Conservation (phyloP, 2,797 vertebrate species). For the Ataeniobius toweri region DNA sequence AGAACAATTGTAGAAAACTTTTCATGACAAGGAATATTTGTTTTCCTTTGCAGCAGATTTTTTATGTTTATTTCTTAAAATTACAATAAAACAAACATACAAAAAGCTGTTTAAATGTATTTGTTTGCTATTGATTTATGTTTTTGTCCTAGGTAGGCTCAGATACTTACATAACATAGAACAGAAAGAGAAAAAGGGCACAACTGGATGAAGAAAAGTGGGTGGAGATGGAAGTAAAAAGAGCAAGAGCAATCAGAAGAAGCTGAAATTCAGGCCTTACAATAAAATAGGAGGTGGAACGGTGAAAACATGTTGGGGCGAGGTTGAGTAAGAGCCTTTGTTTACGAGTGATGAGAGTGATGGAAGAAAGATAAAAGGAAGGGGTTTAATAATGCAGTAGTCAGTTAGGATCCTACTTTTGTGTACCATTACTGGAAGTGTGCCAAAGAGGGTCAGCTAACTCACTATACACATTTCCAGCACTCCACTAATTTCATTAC, state of each 20-base stretch:
- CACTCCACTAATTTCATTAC: not conserved
- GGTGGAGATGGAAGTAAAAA: conserved; percentile 14
- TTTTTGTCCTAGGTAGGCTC: conserved; percentile 30
- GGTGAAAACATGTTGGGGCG: conserved; percentile 25
- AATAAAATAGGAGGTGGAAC: conserved; percentile 24
- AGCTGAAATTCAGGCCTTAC: conserved; percentile 21
- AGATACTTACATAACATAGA: conserved; percentile 32
- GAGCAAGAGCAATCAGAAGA: conserved; percentile 23
- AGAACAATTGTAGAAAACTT: not conserved
- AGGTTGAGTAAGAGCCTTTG: conserved; percentile 40
- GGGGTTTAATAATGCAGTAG: conserved; percentile 77
- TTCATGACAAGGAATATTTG: not conserved
- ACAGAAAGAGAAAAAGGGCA: conserved; percentile 5
- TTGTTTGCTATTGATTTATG: not conserved
- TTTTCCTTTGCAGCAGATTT: not conserved
- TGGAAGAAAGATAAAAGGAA: conserved; percentile 64
- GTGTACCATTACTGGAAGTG: conserved; percentile 46
- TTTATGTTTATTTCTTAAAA: not conserved
- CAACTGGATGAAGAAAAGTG: conserved; percentile 15
- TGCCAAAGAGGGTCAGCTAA: conserved; percentile 52
- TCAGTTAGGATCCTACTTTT: conserved; percentile 55
- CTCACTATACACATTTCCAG: conserved; percentile 25
- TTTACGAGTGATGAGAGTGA: conserved; percentile 39
- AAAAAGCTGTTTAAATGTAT: not conserved
- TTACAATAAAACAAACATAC: not conserved